These are phyloP conservation scores for Rhimphoctona megacephalus DNA, from an alignment of 2,888 invertebrate species.

Conservation along the genomic window DNA sequence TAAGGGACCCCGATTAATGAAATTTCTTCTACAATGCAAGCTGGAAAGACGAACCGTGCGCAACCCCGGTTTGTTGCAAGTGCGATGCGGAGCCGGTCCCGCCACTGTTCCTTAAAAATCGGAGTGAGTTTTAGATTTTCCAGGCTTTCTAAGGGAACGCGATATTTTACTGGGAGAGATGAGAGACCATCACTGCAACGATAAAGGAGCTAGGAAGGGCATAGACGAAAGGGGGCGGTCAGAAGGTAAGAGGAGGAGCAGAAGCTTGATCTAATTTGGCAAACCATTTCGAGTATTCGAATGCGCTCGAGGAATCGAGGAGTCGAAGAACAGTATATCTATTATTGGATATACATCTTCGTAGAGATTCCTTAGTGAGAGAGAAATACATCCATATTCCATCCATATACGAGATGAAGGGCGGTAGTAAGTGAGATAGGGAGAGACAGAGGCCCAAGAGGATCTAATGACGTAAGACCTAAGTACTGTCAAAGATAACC, in stretches of 20 bases:
- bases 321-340: slow-evolving; percentile 35
- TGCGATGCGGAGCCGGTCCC: too few relatives aligned
- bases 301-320: slow-evolving; percentile 48
- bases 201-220: not conserved
- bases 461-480: slow-evolving; percentile 55
- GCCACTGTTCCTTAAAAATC: too few relatives aligned
- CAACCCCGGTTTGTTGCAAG: too few relatives aligned
- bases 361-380: slow-evolving; percentile 12
- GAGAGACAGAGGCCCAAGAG: not conserved
- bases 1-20: too few relatives aligned
- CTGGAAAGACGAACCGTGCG: too few relatives aligned
- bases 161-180: slow-evolving; percentile 35
- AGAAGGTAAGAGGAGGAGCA: slow-evolving; percentile 25
- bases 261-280: slow-evolving; percentile 64
- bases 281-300: slow-evolving; percentile 61
- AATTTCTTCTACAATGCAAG: too few relatives aligned
- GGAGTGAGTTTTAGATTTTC: slow-evolving; percentile 38
- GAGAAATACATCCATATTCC: not conserved
- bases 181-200: slow-evolving; percentile 25
- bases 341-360: not conserved
- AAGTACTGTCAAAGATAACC: slow-evolving; percentile 58
- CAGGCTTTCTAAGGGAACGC: slow-evolving; percentile 38
- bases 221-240: not conserved
- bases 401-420: not conserved
- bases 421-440: not conserved